Base-by-base conservation (phyloP, 2,888 invertebrate species). In the Luperina nickerlii region DNA sequence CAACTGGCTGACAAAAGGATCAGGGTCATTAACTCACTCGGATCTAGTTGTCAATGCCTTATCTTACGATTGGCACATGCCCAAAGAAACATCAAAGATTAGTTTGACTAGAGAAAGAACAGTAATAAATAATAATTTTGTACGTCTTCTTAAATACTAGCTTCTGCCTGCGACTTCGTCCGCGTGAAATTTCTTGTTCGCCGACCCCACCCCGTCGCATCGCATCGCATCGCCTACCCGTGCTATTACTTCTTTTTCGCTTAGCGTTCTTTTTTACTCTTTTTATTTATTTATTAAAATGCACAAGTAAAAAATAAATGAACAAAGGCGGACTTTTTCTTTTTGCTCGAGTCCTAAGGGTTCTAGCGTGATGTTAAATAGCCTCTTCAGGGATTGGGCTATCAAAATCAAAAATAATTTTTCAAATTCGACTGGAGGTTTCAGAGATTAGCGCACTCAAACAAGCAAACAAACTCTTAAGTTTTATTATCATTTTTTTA, bases 11-110 rank as follows among this genome's bases (percentile, higher is more conserved):
- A 32, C 51, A 18, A 42, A 78, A n/a, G 20, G 77, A 75, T 83
- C 45, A 48, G 76, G 77, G 76, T 85, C 80, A 76, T 85, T 82
- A 79, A 78, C 67, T 80, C 76, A 66, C 48, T 27, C 9, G 20
- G 13, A 45, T 76, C 74, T 65, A 13, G 48, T 51, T 57, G 24
- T n/a, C 42, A 45, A 60, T 76, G 38, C 68, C 11, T 67, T 45
- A 78, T n/a, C 73, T 68, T 27, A 38, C 11, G 42, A 74, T 87
- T 88, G 85, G 78, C 79, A 79, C 54, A 68, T 42, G 42, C 6
- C 68, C 80, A 82, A 77, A 20, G 48, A 60, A 42, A 42, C 38
- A 48, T 45, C 24, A 38, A 3, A 51, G 1, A 51, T 11, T 8
- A 60, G 15, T 48, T 54, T 32, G 9, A 18, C 18, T 38, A 45